These are phyloP conservation scores for Holothuria leucospilota DNA, from an alignment of 53 echinoderm and acorn worm species.

Conservation along the genomic window DNA sequence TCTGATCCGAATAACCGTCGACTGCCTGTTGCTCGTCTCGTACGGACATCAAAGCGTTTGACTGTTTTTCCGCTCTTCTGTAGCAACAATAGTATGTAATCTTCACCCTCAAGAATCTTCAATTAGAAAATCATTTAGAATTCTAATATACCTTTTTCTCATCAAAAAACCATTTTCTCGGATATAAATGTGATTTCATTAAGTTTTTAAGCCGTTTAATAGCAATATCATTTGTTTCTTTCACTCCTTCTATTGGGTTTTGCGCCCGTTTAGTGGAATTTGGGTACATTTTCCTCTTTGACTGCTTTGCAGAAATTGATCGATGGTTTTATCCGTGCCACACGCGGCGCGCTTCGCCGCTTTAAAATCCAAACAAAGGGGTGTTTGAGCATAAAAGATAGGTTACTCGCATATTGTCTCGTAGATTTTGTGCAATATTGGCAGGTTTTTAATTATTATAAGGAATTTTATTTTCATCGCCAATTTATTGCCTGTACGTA, in stretches of 20 bases:
- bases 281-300: too few species aligned
- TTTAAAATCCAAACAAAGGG: conserved; percentile 26
- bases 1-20: too few species aligned
- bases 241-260: too few species aligned
- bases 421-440: too few species aligned
- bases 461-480: background rate
- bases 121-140: conserved; percentile 1
- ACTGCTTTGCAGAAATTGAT: background rate
- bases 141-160: conserved; percentile 4
- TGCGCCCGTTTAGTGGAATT: too few species aligned
- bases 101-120: background rate
- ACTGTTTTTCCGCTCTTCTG: too few species aligned
- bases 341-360: conserved; percentile 20
- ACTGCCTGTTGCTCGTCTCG: too few species aligned
- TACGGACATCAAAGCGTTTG: too few species aligned
- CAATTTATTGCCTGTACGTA: background rate
- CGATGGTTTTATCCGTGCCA: background rate
- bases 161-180: background rate
- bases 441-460: conserved; percentile 12
- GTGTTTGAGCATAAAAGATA: conserved; percentile 35
- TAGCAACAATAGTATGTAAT: too few species aligned
- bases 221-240: too few species aligned
- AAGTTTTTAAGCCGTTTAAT: too few species aligned
- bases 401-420: background rate
- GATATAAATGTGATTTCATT: too few species aligned